Evolutionary conservation across 2,113 vertebrate species (phyloP).

Genomic region (Myocastor coypus): DNA sequence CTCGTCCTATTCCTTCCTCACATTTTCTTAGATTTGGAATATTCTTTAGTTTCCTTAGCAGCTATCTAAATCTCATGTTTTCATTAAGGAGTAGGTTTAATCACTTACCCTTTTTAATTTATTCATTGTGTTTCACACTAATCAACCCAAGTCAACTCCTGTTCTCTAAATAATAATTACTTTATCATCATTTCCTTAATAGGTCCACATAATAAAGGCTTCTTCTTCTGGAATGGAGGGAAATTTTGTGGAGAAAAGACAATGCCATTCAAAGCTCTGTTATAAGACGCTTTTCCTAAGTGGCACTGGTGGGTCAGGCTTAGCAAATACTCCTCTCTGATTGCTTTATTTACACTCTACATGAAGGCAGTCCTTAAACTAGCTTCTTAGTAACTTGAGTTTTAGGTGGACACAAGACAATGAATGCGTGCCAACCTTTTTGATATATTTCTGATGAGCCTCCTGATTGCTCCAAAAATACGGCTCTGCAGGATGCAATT

Average conservation of each 20-base stretch:
- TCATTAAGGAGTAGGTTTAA: neutral
- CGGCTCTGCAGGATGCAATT: neutral
- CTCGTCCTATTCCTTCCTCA: neutral
- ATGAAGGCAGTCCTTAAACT: neutral
- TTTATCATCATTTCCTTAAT: neutral
- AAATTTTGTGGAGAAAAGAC: neutral
- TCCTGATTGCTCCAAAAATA: neutral
- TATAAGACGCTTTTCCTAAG: slow-evolving; percentile 18
- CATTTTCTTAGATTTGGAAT: neutral
- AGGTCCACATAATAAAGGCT: neutral
- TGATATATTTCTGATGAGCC: slow-evolving; percentile 15
- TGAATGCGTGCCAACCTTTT: neutral
- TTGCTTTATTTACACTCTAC: neutral
- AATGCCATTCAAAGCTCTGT: neutral
- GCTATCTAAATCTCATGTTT: neutral
- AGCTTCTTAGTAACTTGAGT: neutral
- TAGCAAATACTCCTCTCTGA: neutral
- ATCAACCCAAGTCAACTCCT: neutral
- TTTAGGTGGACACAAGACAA: neutral
- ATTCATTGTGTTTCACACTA: neutral
- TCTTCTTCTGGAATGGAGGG: neutral
- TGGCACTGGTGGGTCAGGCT: neutral
- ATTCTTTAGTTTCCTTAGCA: neutral
- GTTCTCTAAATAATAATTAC: neutral
- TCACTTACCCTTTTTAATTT: neutral